phyloP scores from a whole-genome alignment of 1,140 invertebrate species.

The Diorhabda elongata region DNA sequence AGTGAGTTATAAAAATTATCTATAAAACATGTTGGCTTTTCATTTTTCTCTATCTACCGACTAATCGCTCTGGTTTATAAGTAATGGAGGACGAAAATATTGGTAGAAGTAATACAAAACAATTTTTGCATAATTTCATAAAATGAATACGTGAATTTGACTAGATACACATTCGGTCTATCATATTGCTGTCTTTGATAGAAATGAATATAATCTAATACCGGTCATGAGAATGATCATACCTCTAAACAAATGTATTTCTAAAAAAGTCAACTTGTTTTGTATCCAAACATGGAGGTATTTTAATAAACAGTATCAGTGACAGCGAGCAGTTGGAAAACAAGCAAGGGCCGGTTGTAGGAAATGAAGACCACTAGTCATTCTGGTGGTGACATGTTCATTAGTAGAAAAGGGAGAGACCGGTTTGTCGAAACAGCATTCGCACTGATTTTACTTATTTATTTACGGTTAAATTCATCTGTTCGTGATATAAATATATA shows the following conservation, averaged over 20 bases:
- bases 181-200: no score
- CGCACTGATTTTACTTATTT: conserved; percentile 31
- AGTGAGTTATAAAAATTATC: no score
- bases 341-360: conserved; percentile 17
- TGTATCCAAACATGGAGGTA: not conserved
- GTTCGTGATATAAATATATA: conserved; percentile 27
- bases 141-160: no score
- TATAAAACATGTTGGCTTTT: no score
- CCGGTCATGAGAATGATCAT: no score
- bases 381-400: conserved; percentile 38
- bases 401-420: conserved; percentile 26
- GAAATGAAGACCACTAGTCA: conserved; percentile 39
- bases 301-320: conserved; percentile 15
- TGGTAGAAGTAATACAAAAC: no score
- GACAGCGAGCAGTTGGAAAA: conserved; percentile 10
- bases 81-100: no score
- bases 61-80: no score
- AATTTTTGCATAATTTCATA: no score
- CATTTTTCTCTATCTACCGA: no score
- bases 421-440: conserved; percentile 9
- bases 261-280: not conserved
- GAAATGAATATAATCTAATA: no score
- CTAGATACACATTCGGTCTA: no score
- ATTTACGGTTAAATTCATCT: conserved; percentile 26
- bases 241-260: not conserved